phyloP scores from a whole-genome alignment of 2,797 vertebrate genomes.

The Corythornis leucogaster region DNA sequence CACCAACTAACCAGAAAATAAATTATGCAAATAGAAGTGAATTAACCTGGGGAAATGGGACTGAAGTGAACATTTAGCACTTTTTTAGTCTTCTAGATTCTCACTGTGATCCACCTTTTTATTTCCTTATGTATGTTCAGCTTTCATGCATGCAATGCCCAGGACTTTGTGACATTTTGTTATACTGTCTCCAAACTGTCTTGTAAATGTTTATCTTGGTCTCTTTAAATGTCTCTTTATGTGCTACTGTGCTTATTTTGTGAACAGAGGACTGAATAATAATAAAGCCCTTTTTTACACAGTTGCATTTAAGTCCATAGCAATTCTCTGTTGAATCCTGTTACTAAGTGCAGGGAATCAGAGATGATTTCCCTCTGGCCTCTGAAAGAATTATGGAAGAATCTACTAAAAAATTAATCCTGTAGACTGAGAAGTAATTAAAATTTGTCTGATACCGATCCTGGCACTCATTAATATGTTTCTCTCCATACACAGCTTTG shows the following conservation, averaged over 20 bases:
- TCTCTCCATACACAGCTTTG: background rate
- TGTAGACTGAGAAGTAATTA: background rate
- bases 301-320: background rate
- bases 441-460: background rate
- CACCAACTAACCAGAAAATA: background rate
- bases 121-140: background rate
- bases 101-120: background rate
- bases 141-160: background rate
- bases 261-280: background rate
- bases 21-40: background rate
- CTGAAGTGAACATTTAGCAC: background rate
- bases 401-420: background rate
- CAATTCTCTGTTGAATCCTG: background rate
- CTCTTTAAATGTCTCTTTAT: background rate
- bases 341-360: background rate
- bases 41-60: background rate
- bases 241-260: background rate
- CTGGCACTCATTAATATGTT: background rate
- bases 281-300: background rate
- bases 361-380: background rate
- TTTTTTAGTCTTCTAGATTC: background rate
- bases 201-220: background rate
- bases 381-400: background rate
- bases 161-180: background rate
- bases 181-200: background rate